Base-by-base conservation (phyloP, 2,888 invertebrate genomes). In the Drosophila birchii region DNA sequence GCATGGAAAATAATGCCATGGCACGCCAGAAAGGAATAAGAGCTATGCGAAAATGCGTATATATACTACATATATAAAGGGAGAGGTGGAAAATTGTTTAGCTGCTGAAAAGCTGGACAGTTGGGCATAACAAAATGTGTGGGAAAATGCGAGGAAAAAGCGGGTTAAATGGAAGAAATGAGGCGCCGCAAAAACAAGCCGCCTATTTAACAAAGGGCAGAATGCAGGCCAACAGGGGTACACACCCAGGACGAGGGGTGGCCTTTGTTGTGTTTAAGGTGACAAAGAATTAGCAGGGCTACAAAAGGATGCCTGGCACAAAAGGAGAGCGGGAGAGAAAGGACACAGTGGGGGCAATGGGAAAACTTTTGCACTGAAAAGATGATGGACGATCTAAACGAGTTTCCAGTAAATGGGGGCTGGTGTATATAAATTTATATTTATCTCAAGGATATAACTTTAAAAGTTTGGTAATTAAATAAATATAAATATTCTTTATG, bases 251-350 rank as follows among this genome's bases (percentile, higher is more conserved):
- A 43, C 11, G 36, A 16, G 7, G 47, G 38, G 38, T 43, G 62
- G 26, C 56, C 61, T 71, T 68, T 75, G 59, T 77, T 69, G 60
- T 68, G 59, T 68, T 83, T 70, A 68, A 68, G 80, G 81, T 86
- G 88, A 88, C 86, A 88, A 73, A 73, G 75, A 88, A 88, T 83
- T 83, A 88, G 84, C 80, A 63, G 70, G 69, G 55, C 69, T 69
- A 54, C 68, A 71, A 81, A 51, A 66, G 73, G 49, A 56, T 41
- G 41, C 34, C 34, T 32, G 4, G 11, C 6, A 26, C 49, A 41
- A 39, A 39, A 7, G 20, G 29, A 29, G 36, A 26, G 23, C 32
- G 36, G 44, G n/a, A 29, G 20, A 6, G 11, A 18, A n/a, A 32
- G 11, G 18, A 9, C 23, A 9, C 2, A 34, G 20, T 18, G 49